phyloP scores from a whole-genome alignment of 2,113 vertebrate genomes.

The Leptobrachium ailaonicum region DNA sequence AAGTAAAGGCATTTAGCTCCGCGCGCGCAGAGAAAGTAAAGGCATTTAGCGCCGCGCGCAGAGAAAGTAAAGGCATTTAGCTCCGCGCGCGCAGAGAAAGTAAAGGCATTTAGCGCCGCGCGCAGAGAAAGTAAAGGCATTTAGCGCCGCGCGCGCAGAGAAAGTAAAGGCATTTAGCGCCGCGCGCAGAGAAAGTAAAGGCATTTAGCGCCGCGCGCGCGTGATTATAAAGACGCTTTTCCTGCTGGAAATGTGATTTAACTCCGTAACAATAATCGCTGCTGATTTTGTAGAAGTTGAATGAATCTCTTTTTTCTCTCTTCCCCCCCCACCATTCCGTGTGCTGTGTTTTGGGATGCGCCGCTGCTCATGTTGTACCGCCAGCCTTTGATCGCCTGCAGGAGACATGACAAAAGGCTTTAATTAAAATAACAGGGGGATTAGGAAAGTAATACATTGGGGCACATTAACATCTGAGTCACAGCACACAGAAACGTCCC shows the following conservation, averaged over 20 bases:
- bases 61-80: no score
- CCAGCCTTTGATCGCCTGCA: conserved; percentile 63
- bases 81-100: no score
- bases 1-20: no score
- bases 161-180: no score
- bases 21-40: no score
- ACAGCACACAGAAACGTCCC: neutral
- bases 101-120: no score
- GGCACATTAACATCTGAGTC: conserved; percentile 57
- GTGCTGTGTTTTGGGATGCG: conserved; percentile 44
- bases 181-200: no score
- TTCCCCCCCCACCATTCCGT: conserved; percentile 31
- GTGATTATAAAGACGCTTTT: conserved; percentile 58
- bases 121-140: no score
- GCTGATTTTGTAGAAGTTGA: conserved; percentile 61
- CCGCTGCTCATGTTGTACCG: conserved; percentile 46
- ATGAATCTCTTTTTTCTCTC: conserved; percentile 41
- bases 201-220: conserved; percentile 31
- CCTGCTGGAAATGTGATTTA: conserved; percentile 66
- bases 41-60: no score
- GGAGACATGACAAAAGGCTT: conserved; percentile 66
- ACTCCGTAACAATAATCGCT: conserved; percentile 61
- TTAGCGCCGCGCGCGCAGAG: no score
- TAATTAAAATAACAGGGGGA: conserved; percentile 67
- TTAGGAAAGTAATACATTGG: conserved; percentile 56